phyloP scores from a whole-genome alignment of 2,888 invertebrate genomes.

The Crepidodera aurea region DNA sequence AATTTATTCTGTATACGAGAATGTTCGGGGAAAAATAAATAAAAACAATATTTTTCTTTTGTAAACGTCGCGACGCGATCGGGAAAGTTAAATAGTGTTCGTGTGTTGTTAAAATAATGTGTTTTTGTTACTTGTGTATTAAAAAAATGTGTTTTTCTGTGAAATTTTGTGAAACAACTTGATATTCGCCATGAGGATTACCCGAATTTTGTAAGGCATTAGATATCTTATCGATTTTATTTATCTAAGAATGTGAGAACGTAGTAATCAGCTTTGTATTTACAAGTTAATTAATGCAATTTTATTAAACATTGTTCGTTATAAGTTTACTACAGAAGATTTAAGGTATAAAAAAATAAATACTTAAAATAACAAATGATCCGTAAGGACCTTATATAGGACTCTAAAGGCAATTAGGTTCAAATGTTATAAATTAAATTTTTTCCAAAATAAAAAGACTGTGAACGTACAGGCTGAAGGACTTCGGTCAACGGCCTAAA shows the following conservation, averaged over 20 bases:
- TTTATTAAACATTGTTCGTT: no score
- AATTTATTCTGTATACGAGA: slow-evolving; percentile 10
- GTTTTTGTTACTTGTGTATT: not conserved
- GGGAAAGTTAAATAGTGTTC: not conserved
- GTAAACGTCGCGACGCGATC: not conserved
- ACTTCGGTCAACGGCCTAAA: no score
- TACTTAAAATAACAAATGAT: no score
- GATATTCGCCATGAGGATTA: slow-evolving; percentile 7
- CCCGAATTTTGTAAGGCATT: not conserved
- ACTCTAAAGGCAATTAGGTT: no score
- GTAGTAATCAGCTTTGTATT: not conserved
- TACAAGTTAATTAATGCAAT: no score
- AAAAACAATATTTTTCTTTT: not conserved
- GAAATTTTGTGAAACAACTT: not conserved
- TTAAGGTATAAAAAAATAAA: no score
- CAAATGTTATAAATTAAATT: no score
- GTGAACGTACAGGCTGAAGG: no score
- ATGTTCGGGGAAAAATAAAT: slow-evolving; percentile 34
- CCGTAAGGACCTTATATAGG: no score
- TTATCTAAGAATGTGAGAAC: not conserved
- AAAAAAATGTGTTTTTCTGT: slow-evolving; percentile 4
- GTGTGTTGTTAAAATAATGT: slow-evolving; percentile 2
- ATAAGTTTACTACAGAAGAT: no score
- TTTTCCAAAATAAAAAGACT: no score
- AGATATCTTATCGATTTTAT: not conserved